Evolutionary conservation across 2,113 vertebrate genomes (phyloP), one percentile per base, ranked within the genome.

Genomic region (Microcebus lehilahytsara): DNA sequence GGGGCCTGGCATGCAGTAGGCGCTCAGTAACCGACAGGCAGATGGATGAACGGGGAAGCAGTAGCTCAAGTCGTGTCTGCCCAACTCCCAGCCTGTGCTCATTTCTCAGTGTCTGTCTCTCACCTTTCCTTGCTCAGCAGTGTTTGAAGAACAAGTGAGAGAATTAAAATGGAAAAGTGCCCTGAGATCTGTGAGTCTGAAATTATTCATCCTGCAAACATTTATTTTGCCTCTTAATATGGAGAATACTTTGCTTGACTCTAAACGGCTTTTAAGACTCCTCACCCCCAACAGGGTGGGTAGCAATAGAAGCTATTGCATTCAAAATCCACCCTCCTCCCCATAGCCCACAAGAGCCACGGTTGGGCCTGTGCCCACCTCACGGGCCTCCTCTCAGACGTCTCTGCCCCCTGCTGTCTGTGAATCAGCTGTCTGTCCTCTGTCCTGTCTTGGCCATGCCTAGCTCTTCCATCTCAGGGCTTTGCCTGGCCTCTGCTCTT

Each of bases 301-400:
- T 30, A 58, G 92, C 6, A 81, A 9, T 22, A 77, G 81, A 84
- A 62, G 46, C 66, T 9, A 0, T 37, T 62, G 19, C 11, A 4
- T 46, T 56, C 40, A 9, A 87, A n/a, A n/a, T 16, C 40, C 49
- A 79, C 1, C 9, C 22, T 64, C 62, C 25, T 72, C 72, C 12
- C 27, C 42, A 1, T 6, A 51, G 27, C 46, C 72, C 10, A 0
- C 16, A 30, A 2, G 91, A n/a, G n/a, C 12, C 1, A 1, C 8
- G 83, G 30, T 14, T 42, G 13, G 64, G 74, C 91, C 64, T 1
- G 8, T 0, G 30, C 5, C 30, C 56, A 2, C 23, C n/a, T 49
- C 58, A 51, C 25, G 3, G 4, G 0, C n/a, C 51, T 42, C 32
- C 9, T 27, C 37, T 32, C 7, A 1, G 6, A 0, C 23, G 25